Conservation (phyloP, 2,113 vertebrate species). For the Seriola rivoliana region DNA sequence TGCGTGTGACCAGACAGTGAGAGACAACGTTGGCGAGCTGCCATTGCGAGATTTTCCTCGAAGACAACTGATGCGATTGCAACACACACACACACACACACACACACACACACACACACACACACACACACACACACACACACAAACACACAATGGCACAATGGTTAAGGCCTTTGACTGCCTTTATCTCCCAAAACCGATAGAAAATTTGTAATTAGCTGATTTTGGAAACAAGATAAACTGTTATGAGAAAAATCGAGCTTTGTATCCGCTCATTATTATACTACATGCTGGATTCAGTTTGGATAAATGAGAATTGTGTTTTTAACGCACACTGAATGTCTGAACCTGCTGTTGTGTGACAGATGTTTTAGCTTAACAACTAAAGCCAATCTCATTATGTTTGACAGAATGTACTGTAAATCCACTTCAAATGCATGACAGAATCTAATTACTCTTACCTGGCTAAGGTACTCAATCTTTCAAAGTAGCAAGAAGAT, state of each 20-base stretch:
- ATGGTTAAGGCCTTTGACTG: constrained; percentile 19
- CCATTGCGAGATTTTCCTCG: constrained; percentile 56
- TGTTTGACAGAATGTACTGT: background rate
- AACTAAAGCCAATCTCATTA: background rate
- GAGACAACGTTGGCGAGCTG: constrained; percentile 68
- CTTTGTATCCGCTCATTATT: background rate
- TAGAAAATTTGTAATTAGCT: constrained; percentile 11
- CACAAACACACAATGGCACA: background rate
- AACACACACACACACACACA: constrained; percentile 2
- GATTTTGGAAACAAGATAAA: constrained; percentile 33
- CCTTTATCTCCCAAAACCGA: constrained; percentile 4
- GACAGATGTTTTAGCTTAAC: background rate
- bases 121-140: background rate
- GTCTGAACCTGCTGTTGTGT: constrained; percentile 1
- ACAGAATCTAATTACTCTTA: constrained; percentile 3
- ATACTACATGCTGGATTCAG: background rate
- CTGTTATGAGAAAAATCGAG: background rate
- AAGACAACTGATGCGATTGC: constrained; percentile 50
- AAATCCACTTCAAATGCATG: constrained; percentile 28
- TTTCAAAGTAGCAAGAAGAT: constrained; percentile 1
- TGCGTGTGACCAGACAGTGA: constrained; percentile 65
- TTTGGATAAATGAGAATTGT: background rate
- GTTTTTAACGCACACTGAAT: background rate
- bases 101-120: background rate
- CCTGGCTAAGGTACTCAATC: constrained; percentile 6